phyloP scores from a whole-genome alignment of 2,888 invertebrate genomes.

The Sicus ferrugineus region DNA sequence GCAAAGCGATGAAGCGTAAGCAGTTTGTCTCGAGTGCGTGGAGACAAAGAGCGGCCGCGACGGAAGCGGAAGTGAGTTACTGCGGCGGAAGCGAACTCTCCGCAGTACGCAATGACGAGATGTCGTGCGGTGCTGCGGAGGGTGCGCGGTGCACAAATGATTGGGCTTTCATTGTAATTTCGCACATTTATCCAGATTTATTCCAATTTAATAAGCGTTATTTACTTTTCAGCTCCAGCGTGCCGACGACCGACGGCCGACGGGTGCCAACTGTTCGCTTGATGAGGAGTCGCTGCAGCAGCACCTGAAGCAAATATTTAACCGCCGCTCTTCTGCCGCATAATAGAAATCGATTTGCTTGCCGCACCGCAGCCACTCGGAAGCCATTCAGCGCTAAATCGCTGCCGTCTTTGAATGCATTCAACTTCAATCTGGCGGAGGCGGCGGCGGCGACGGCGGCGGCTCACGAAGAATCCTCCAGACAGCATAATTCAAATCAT shows the following conservation, averaged over 20 bases:
- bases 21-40: slow-evolving; percentile 47
- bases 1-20: slow-evolving; percentile 42
- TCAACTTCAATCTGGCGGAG: neutral
- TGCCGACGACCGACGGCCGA: no score
- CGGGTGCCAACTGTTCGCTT: no score
- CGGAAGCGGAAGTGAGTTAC: slow-evolving; percentile 17
- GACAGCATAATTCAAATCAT: slow-evolving; percentile 34
- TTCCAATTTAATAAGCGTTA: no score
- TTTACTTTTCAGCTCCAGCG: no score
- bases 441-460: neutral
- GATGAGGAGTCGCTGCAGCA: no score
- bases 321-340: no score
- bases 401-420: no score
- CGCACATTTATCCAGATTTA: no score
- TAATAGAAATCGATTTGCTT: neutral
- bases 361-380: neutral
- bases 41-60: slow-evolving; percentile 33
- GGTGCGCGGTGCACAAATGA: no score
- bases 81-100: slow-evolving; percentile 26
- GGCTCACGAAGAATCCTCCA: slow-evolving; percentile 12
- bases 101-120: slow-evolving; percentile 3
- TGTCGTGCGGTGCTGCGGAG: neutral
- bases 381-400: neutral
- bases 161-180: no score
- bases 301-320: no score